Evolutionary conservation across 2,888 invertebrate species (phyloP).

Genomic region (Hyppa rectilinea): DNA sequence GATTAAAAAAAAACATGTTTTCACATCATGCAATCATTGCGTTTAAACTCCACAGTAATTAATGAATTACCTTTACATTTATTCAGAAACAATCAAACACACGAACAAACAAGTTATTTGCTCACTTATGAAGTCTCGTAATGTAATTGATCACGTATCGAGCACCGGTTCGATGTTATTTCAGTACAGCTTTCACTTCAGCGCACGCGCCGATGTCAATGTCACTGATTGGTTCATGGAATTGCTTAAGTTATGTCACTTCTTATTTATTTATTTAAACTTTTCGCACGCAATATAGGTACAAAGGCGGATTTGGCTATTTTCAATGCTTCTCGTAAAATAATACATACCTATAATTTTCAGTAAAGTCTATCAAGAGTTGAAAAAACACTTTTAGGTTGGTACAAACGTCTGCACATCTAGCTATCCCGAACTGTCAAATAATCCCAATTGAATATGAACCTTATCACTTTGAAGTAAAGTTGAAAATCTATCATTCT

Average conservation of each 20-base stretch:
- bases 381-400: too few relatives aligned
- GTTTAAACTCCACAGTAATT: background rate
- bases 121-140: slow-evolving; percentile 13
- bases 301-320: too few relatives aligned
- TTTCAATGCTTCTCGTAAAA: background rate
- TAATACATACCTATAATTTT: background rate
- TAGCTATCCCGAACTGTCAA: too few relatives aligned
- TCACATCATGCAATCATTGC: slow-evolving; percentile 5
- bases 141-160: slow-evolving; percentile 24
- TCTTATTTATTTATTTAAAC: too few relatives aligned
- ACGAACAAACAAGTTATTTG: slow-evolving; percentile 29
- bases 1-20: background rate
- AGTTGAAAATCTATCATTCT: too few relatives aligned
- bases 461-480: too few relatives aligned
- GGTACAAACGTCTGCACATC: too few relatives aligned
- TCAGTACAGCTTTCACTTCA: slow-evolving; percentile 56
- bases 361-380: too few relatives aligned
- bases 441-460: too few relatives aligned
- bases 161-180: slow-evolving; percentile 36
- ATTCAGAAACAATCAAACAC: slow-evolving; percentile 23
- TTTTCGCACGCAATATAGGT: too few relatives aligned
- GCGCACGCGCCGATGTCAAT: slow-evolving; percentile 51
- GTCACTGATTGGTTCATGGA: slow-evolving; percentile 45
- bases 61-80: slow-evolving; percentile 14
- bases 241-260: slow-evolving; percentile 13